Conservation (phyloP, 2,888 invertebrate species). For the Eutolmus rufibarbis region DNA sequence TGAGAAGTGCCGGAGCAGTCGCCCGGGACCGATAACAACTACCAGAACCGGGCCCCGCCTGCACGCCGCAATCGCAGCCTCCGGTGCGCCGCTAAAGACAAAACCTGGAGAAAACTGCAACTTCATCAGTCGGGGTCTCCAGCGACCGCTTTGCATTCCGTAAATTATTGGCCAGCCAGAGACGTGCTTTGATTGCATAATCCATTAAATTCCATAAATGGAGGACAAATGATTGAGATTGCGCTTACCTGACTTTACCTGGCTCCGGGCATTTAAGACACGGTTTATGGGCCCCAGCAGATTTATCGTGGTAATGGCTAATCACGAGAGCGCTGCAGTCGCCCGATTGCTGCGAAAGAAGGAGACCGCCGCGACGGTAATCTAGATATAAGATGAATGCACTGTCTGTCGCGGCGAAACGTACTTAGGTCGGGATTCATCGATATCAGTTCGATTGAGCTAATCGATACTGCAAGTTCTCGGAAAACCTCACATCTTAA, state of each 20-base stretch:
- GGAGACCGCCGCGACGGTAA: background rate
- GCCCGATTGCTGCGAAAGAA: background rate
- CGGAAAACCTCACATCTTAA: background rate
- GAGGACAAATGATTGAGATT: constrained; percentile 37
- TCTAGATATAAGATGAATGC: constrained; percentile 27
- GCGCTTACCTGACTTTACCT: constrained; percentile 31
- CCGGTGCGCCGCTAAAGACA: background rate
- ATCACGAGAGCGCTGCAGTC: background rate
- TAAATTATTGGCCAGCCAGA: constrained; percentile 34
- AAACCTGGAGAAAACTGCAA: constrained; percentile 9
- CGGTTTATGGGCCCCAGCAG: background rate
- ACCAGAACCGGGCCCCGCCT: background rate
- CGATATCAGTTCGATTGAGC: constrained; percentile 10
- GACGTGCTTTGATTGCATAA: constrained; percentile 35
- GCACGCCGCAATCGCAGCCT: background rate
- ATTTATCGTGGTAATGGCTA: constrained; percentile 20
- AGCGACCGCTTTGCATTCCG: constrained; percentile 17
- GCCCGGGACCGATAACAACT: background rate
- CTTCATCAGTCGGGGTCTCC: background rate
- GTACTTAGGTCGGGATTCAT: background rate
- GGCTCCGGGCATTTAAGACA: constrained; percentile 19
- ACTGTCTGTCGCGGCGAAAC: background rate
- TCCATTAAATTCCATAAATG: constrained; percentile 39
- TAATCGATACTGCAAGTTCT: constrained; percentile 28
- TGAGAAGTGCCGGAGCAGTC: background rate